Base-by-base conservation (phyloP, 1,140 invertebrate species). In the Zaprionus camerounensis region DNA sequence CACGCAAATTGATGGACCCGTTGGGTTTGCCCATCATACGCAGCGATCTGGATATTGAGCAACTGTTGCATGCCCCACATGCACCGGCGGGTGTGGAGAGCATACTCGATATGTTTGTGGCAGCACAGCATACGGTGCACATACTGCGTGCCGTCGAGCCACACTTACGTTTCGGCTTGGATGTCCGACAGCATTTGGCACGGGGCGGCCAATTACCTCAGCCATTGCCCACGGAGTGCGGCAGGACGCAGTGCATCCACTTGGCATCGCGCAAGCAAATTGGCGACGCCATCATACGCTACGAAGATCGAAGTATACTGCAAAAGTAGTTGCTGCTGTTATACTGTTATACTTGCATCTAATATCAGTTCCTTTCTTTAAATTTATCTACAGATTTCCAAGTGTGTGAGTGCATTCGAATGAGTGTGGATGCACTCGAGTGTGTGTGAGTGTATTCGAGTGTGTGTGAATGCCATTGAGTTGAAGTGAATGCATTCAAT, bases 41-140 rank as follows among this genome's bases (percentile, higher is more conserved):
- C 58, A 83, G 67, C 22, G 95, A 96, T 72, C 94, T 94, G 77
- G 96, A 96, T 79, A 95, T 96, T 63, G 76, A 92, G 34, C 74
- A 92, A 57, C 70, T 95, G 12, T 91, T 93, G 67, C 78, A 77
- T 24, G 22, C 82, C 6, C 51, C 71, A 1, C 44, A 56, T n/a
- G 78, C 76, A 6, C 82, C 72, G 2, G 53, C 66, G 2, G 79
- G 70, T 22, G 78, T 93, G 1, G 85, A 85, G 22, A 93, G 80
- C 71, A 90, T 93, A 11, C 55, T 93, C 49, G 92, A 93, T 26
- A 93, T 93, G 87, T 93, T 93, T 66, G 88, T 93, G 15, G 79
- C 81, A 9, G 85, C 92, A 1, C 87, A 93, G 67, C 80, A 91
- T 44, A 71, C 82, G 13, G 79, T 93, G 22, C 92, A 93, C 58